Conservation (phyloP, 2,888 invertebrate genomes). For the Thyatira batis region DNA sequence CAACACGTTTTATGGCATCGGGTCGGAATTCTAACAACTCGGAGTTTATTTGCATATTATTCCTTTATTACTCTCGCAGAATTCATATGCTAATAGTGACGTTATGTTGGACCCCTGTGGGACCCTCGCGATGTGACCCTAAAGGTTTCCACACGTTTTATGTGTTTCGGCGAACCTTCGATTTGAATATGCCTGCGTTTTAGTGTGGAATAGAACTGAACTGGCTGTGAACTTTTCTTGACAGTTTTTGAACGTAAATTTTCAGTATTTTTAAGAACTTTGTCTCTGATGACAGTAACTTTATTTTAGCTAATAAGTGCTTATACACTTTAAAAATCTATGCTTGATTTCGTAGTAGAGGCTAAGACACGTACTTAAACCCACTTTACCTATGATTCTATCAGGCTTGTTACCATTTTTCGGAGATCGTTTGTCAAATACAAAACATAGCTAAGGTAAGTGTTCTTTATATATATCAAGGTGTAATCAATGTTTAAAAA, state of each 20-base stretch:
- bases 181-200: constrained; percentile 31
- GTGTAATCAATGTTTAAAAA: too few species aligned
- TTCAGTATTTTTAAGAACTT: not conserved
- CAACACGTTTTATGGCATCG: constrained; percentile 46
- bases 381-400: too few species aligned
- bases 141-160: constrained; percentile 51
- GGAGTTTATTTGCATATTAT: constrained; percentile 71
- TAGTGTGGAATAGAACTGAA: not conserved
- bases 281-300: too few species aligned
- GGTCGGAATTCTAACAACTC: constrained; percentile 46
- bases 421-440: too few species aligned
- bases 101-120: constrained; percentile 60
- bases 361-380: too few species aligned
- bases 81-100: constrained; percentile 71
- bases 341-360: too few species aligned
- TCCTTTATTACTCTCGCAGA: constrained; percentile 70
- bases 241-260: not conserved
- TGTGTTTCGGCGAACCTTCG: constrained; percentile 32
- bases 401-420: not conserved
- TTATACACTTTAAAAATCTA: too few species aligned
- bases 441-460: too few species aligned
- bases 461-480: too few species aligned
- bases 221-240: not conserved
- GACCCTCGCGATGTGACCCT: constrained; percentile 48
- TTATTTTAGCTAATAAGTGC: too few species aligned